phyloP scores from a whole-genome alignment of 2,888 invertebrate genomes.

The Dendrolimus pini region DNA sequence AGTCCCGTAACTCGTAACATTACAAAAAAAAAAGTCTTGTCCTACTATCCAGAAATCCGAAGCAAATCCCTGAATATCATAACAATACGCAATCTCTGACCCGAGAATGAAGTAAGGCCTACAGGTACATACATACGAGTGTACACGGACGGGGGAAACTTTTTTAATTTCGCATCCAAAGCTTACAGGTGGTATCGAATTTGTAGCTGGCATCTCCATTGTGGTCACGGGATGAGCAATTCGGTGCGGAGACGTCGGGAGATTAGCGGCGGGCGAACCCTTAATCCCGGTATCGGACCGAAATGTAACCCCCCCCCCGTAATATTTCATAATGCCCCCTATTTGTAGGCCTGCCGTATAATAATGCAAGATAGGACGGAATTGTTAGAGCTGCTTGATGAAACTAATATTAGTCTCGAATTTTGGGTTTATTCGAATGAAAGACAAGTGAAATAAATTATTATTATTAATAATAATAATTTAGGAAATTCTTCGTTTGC shows the following conservation, averaged over 20 bases:
- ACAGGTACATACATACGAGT: too few species aligned
- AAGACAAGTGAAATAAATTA: too few species aligned
- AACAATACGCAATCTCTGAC: too few species aligned
- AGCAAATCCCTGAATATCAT: too few species aligned
- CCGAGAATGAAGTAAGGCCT: too few species aligned
- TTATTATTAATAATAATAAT: too few species aligned
- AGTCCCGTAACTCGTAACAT: too few species aligned
- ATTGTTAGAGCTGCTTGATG: neutral
- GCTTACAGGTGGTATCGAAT: constrained; percentile 38
- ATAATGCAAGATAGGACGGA: neutral
- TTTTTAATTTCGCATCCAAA: constrained; percentile 37
- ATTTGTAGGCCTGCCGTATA: neutral
- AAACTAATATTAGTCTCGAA: constrained; percentile 9
- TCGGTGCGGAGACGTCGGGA: constrained; percentile 42
- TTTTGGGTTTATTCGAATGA: neutral
- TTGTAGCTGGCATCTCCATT: constrained; percentile 31
- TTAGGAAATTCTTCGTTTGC: too few species aligned
- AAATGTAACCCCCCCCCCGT: constrained; percentile 19
- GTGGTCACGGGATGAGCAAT: constrained; percentile 43
- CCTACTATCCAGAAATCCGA: too few species aligned
- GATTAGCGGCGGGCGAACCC: constrained; percentile 42
- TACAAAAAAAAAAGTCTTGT: too few species aligned
- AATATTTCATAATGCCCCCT: neutral
- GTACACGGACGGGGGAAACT: constrained; percentile 17
- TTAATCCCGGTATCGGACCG: constrained; percentile 48